Base-by-base conservation (phyloP, 2,888 invertebrate species). In the Gastrophysa polygoni region DNA sequence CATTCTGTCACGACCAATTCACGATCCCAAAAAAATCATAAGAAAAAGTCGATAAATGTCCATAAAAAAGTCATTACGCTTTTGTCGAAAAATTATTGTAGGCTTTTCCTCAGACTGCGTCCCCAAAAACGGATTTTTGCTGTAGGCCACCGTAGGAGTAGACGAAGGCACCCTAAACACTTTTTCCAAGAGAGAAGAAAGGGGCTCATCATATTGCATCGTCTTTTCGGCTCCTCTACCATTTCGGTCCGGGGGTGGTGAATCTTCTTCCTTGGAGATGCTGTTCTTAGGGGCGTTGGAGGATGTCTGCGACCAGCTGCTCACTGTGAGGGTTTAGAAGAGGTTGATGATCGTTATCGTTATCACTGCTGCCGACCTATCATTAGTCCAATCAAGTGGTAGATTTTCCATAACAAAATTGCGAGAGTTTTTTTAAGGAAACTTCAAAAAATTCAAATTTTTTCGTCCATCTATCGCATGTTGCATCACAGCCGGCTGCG, bases 311-410 rank as follows among this genome's bases (percentile, higher is more conserved):
- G 73, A 71, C 8, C 66, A 68, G 6, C 75, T 67, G 51, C 75
- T 80, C 3, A 83, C 71, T 70, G 76, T 83, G n/a, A 86, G 73
- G 32, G 80, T 82, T 73, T 85, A 85, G 61, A 84, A 83, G 0
- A 87, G 80, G 57, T 81, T 83, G 29, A 85, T 79, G 0, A 83
- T 83, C 7, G 85, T 84, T 52, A 80, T 57, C 8, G n/a, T n/a
- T n/a, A n/a, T n/a, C n/a, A n/a, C n/a, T n/a, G n/a, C n/a, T n/a
- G n/a, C n/a, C n/a, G n/a, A n/a, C n/a, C n/a, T n/a, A n/a, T n/a
- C n/a, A n/a, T n/a, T n/a, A n/a, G n/a, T n/a, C n/a, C n/a, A n/a
- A n/a, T n/a, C n/a, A n/a, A n/a, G n/a, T n/a, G n/a, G n/a, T n/a
- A n/a, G n/a, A n/a, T n/a, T n/a, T n/a, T n/a, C n/a, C n/a, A n/a